A percentile compares a stretch with the other conserved stretches of the same genome.
phyloP scores from a whole-genome alignment of 1,140 invertebrate species.

The Nasonia longicornis region DNA sequence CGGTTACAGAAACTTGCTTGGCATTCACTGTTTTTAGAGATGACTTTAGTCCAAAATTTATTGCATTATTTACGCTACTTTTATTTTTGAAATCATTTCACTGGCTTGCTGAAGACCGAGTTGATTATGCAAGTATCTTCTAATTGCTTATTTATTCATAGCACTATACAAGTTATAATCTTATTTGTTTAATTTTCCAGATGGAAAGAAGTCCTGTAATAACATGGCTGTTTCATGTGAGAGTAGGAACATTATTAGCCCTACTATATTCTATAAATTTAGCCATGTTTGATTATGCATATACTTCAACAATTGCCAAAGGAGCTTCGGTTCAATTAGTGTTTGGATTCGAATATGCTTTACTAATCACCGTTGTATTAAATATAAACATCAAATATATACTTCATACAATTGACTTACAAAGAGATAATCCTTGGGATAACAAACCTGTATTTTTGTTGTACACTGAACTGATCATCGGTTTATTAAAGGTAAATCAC shows the following conservation, averaged over 20 bases:
- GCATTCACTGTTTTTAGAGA: slow-evolving; percentile 99
- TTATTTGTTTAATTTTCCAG: slow-evolving; percentile 72
- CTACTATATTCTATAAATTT: slow-evolving; percentile 88
- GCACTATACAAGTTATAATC: neutral
- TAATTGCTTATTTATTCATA: slow-evolving; percentile 16
- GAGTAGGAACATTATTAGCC: slow-evolving; percentile 87
- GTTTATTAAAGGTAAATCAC: slow-evolving; percentile 76
- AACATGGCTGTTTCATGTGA: slow-evolving; percentile 93
- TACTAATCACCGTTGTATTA: slow-evolving; percentile 92
- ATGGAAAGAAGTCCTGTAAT: slow-evolving; percentile 99
- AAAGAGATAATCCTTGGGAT: slow-evolving; percentile 98
- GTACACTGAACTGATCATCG: slow-evolving; percentile 96
- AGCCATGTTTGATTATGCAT: slow-evolving; percentile 94
- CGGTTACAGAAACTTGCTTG: slow-evolving; percentile 97
- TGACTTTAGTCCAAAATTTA: slow-evolving; percentile 99
- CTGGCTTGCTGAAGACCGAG: slow-evolving; percentile 98
- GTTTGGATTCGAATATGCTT: slow-evolving; percentile 99
- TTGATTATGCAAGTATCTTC: slow-evolving; percentile 92
- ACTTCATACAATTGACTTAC: slow-evolving; percentile 92
- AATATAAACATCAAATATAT: slow-evolving; percentile 97
- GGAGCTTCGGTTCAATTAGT: slow-evolving; percentile 98
- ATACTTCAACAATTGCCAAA: slow-evolving; percentile 92
- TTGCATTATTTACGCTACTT: slow-evolving; percentile 95
- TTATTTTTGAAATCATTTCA: slow-evolving; percentile 99
- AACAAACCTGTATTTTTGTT: slow-evolving; percentile 98